Base-by-base conservation (phyloP, 1,140 invertebrate species). In the Lasioglossum albipes region DNA sequence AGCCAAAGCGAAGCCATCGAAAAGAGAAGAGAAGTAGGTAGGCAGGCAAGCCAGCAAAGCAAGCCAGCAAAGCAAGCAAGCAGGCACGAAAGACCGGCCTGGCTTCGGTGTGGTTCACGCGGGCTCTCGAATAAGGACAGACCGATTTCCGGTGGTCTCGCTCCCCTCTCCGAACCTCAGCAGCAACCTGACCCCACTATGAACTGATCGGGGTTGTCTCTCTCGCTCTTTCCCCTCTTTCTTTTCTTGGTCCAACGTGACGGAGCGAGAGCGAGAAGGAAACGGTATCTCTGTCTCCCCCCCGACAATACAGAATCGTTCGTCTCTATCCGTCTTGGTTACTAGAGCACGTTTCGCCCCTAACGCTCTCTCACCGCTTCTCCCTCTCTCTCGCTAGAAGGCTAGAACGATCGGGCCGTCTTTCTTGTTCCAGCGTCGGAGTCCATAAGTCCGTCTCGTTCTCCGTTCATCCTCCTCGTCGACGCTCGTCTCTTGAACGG, bases 91-190 rank as follows among this genome's bases (percentile, higher is more conserved):
- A 82, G 75, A 57, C 79, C 52, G 72, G 42, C 75, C 62, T 79
- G 69, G 67, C 65, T 42, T 66, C 49, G 70, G 73, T 83, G 80
- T 87, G 88, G 89, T 91, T 90, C 89, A 90, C 87, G 84, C 86
- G 87, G 84, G 49, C 82, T 72, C 81, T 85, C 84, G 83, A 91
- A 89, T 89, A 91, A 90, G 86, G 87, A 91, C 78, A 88, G 88
- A 91, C 90, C 85, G 86, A 91, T 91, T 92, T 92, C 90, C 90
- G 89, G 89, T 87, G 84, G 61, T 84, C 83, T 87, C 74, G 27
- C 81, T 67, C 69, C 67, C 80, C 65, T 70, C 82, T 81, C 74
- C 72, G 52, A 54, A 59, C 73, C 76, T 31, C 70, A 41, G 52
- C 57, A 59, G 69, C 75, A 76, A 75, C 83, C 79, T 79, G 77